Evolutionary conservation across 2,797 vertebrate species (phyloP).

Genomic region (Acrossocheilus fasciatus): DNA sequence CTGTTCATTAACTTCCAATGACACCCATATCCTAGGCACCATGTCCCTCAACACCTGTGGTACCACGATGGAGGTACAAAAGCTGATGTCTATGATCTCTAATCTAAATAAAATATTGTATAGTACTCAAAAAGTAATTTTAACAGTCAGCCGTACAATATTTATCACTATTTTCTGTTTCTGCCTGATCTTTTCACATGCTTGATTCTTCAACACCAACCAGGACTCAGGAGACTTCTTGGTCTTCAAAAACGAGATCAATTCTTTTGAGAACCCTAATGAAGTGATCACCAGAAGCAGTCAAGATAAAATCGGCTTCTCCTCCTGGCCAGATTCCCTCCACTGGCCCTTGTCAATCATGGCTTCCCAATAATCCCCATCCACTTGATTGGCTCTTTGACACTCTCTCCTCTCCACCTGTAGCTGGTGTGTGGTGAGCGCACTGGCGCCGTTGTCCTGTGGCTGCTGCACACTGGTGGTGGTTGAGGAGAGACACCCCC

Average conservation of each 20-base stretch:
- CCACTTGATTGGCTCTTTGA: too few relatives aligned
- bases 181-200: not conserved
- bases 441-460: too few relatives aligned
- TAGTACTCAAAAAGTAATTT: not conserved
- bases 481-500: too few relatives aligned
- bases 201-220: not conserved
- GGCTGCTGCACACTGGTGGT: too few relatives aligned
- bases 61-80: conserved; percentile 71
- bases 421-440: too few relatives aligned
- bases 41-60: conserved; percentile 75
- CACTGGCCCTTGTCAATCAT: too few relatives aligned
- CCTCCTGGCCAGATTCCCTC: too few relatives aligned
- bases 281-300: conserved; percentile 67
- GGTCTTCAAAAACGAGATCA: conserved; percentile 72
- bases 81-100: not conserved
- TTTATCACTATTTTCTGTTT: not conserved
- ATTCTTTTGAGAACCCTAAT: conserved; percentile 63
- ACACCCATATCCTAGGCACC: conserved; percentile 71
- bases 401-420: too few relatives aligned
- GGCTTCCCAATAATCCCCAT: too few relatives aligned
- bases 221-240: conserved; percentile 74
- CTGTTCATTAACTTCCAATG: conserved; percentile 75
- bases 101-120: not conserved
- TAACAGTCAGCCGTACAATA: not conserved
- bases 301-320: conserved; percentile 67